Evolutionary conservation across 2,888 invertebrate genomes (phyloP).

Genomic region (Scrobipalpa costella): DNA sequence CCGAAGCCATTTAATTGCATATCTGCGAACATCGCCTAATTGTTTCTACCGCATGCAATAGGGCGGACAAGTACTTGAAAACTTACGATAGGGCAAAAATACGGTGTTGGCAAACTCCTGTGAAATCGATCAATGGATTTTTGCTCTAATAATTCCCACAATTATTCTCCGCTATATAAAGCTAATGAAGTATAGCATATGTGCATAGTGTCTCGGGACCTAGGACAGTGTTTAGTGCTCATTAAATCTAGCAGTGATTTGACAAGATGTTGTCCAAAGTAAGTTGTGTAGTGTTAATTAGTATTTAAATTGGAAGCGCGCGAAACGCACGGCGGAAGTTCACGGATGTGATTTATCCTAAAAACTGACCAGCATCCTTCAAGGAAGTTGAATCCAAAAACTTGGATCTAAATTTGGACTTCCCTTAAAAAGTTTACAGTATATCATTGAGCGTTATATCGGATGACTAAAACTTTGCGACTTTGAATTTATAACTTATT

Average conservation of each 20-base stretch:
- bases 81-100: constrained; percentile 58
- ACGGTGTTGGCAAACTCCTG: constrained; percentile 62
- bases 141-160: constrained; percentile 79
- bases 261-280: constrained; percentile 60
- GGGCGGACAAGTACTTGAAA: constrained; percentile 29
- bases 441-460: no score
- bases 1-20: constrained; percentile 26
- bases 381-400: no score
- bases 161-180: constrained; percentile 71
- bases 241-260: constrained; percentile 30
- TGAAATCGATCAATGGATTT: constrained; percentile 75
- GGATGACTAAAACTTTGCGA: no score
- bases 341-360: neutral
- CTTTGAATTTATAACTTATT: no score
- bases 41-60: constrained; percentile 40
- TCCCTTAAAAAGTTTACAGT: no score
- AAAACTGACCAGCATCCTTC: neutral
- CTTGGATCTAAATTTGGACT: no score
- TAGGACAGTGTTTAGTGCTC: constrained; percentile 39
- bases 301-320: neutral
- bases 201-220: constrained; percentile 57
- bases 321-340: neutral
- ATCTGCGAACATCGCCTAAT: constrained; percentile 29
- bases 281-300: constrained; percentile 43
- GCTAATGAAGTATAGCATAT: constrained; percentile 56